Base-by-base conservation (phyloP, 2,797 vertebrate species). In the Neostethus bicornis region DNA sequence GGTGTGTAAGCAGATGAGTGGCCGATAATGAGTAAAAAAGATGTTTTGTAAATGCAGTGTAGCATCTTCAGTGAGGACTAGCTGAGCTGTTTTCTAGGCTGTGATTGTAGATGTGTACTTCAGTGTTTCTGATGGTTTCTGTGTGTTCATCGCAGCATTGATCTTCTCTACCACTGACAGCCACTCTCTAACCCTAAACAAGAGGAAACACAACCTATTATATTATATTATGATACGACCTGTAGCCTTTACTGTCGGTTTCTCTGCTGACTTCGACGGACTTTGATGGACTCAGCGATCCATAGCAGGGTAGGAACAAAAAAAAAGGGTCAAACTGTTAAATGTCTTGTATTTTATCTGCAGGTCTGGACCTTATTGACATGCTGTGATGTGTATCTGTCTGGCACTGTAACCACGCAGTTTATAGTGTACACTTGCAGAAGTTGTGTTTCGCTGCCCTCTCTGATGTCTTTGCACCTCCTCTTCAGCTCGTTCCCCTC, bases 361-460 rank as follows among this genome's bases (percentile, higher is more conserved):
- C 60, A 51, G 72, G 48, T 21, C 19, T 32, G 62, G 62, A 59
- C 47, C 31, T 44, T 59, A 24, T 53, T 12, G 46, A 73, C 46
- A 70, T 56, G 11, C 42, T 69, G 55, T 55, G 68, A 72, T 63
- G 58, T 83, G 72, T 83, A 31, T 75, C 60, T 60, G 79, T 84
- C 44, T 51, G 68, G 62, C 77, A 79, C 79, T 77, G 75, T 79
- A 72, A 70, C 70, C 75, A 65, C 80, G 71, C 77, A 68, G 69
- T 64, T 68, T 54, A n/a, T 78, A 68, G 66, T 73, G 70, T 47
- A 72, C 78, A 85, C 80, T 68, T 51, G 62, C 62, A 29, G 42
- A 75, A 72, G 73, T 64, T 51, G 48, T 77, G 64, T 79, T 59
- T 65, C 75, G 70, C 68, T 23, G 71, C 69, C n/a, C n/a, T n/a